A percentile compares a stretch with the other conserved stretches of the same genome.
phyloP scores from a whole-genome alignment of 1,140 invertebrate species.

The Pseudoatta argentina region DNA sequence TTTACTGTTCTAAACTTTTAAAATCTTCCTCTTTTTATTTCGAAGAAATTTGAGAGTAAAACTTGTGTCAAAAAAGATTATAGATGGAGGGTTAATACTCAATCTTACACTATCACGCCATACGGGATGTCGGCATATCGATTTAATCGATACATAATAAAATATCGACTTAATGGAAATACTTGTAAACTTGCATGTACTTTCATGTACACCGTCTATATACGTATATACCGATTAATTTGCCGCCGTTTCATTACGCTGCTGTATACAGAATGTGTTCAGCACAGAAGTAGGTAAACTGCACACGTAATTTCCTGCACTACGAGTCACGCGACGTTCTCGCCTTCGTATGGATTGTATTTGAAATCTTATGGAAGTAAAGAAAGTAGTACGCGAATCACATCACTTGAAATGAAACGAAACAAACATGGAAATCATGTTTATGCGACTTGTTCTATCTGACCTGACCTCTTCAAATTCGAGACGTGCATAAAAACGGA shows the following conservation, averaged over 20 bases:
- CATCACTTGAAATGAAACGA: background rate
- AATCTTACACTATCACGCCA: background rate
- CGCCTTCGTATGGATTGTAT: constrained; percentile 40
- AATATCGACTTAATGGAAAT: constrained; percentile 41
- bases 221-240: constrained; percentile 47
- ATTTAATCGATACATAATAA: constrained; percentile 51
- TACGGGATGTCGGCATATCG: background rate
- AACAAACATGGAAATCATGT: constrained; percentile 32
- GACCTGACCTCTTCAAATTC: constrained; percentile 7
- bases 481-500: constrained; percentile 14
- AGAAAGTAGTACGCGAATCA: background rate
- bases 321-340: constrained; percentile 54
- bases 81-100: background rate
- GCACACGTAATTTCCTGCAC: constrained; percentile 62
- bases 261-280: constrained; percentile 44
- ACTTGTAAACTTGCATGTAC: constrained; percentile 35
- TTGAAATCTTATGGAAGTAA: constrained; percentile 33
- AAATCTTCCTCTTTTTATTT: too few species aligned
- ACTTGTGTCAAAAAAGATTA: too few species aligned
- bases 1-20: too few species aligned
- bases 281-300: constrained; percentile 67
- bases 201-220: constrained; percentile 18
- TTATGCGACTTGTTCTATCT: background rate
- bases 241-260: constrained; percentile 62
- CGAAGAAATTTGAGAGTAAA: too few species aligned